phyloP scores from a whole-genome alignment of 2,797 vertebrate genomes.

The Xerus rutilus region DNA sequence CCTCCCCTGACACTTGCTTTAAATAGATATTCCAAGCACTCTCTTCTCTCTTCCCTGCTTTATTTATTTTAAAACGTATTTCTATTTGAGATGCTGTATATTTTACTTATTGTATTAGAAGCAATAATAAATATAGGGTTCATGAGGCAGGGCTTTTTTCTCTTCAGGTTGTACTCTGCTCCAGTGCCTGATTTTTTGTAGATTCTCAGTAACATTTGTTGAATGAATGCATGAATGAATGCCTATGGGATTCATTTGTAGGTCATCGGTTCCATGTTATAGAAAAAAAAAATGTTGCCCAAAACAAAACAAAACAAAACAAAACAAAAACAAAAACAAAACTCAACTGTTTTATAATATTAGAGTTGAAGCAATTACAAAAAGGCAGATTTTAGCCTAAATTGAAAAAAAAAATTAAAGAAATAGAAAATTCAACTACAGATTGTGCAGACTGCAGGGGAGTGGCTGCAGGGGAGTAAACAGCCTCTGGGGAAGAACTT shows the following conservation, averaged over 20 bases:
- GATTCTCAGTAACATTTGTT: neutral
- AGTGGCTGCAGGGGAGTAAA: rapidly evolving
- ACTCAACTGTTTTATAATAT: neutral
- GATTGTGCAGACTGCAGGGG: neutral
- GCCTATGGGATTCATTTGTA: neutral
- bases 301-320: neutral
- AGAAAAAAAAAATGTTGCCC: neutral
- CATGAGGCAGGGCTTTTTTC: neutral
- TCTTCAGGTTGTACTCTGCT: neutral
- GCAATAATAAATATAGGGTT: neutral
- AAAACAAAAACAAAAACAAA: neutral
- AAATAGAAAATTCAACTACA: neutral
- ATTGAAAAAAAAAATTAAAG: neutral
- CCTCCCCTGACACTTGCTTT: neutral
- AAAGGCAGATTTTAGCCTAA: neutral
- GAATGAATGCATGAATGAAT: neutral
- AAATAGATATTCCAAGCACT: neutral
- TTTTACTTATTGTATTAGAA: neutral
- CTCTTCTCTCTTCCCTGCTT: neutral
- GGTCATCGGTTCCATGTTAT: neutral
- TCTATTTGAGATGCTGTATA: neutral
- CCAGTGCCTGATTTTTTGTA: neutral
- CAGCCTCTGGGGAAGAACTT: rapidly evolving
- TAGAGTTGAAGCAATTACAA: neutral
- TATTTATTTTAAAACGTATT: neutral